Base-by-base conservation (phyloP, 2,113 vertebrate species). In the Hippolais icterina region DNA sequence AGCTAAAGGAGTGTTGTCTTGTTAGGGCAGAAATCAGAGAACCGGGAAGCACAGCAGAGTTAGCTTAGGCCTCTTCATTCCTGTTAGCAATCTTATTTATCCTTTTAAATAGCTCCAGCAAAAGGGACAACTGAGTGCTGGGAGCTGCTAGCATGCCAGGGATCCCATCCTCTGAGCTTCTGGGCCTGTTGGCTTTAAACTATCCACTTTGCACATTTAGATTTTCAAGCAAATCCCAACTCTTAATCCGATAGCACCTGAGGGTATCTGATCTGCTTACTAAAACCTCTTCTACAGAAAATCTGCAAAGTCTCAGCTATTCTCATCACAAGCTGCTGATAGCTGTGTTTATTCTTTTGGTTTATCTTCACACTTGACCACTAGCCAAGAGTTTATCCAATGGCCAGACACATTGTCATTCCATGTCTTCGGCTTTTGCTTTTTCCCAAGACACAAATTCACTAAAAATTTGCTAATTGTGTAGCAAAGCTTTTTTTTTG, bases 331-430 rank as follows among this genome's bases (percentile, higher is more conserved):
- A 13, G 2, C 31, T 46, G 25, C 39, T n/a, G 27, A 54, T 0
- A 23, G 28, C 3, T 66, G 6, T 16, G 12, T 31, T 54, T 53
- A 28, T 50, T 47, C 17, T 11, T 17, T 35, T 47, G 53, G 10
- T 35, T 74, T 25, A 33, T 31, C n/a, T 18, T 84, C 37, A 57
- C 37, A 29, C n/a, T 25, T 52, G n/a, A 37, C 27, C 25, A 19
- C 35, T 5, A 33, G 35, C 35, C 54, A 46, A 50, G 46, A 13
- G 13, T 35, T 70, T 24, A 41, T 21, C 44, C 71, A 22, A 12
- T 2, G 25, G 39, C 35, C 63, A 79, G 52, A 41, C 0, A 9
- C 19, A 21, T 4, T 1, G 0, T 39, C n/a, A 23, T 33, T 66
- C 35, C 10, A 28, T 0, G 7, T 18, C 37, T 49, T 57, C 16